Evolutionary conservation across 2,113 vertebrate species (phyloP), one percentile per base, ranked within the genome.

Genomic region (Myotis lucifugus): DNA sequence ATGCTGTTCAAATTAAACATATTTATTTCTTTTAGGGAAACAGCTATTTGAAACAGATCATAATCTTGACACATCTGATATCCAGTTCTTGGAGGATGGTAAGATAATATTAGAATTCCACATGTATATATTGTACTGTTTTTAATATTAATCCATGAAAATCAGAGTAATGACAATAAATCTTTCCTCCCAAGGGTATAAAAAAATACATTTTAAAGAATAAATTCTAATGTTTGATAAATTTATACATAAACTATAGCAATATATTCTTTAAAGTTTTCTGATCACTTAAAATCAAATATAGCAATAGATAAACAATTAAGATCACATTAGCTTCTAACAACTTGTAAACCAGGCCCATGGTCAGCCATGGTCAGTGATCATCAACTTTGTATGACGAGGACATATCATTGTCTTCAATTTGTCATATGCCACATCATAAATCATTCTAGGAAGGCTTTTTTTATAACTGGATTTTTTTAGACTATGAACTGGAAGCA

Each of bases 41-140:
- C 99, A 99, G 93, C 98, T 99, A 3, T 99, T 99, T 98, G 99
- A 99, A 98, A 99, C 85, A 90, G 99, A 99, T 98, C 99, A 99
- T 98, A 99, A 99, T 98, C 99, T 99, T 92, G 99, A 99, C 97
- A 99, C 99, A 2, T 99, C 99, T 54, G 99, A 99, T 93, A 99
- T 99, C 86, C 99, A 99, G 98, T 99, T 99, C 97, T 98, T 99
- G 88, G 99, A 99, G 97, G 99, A 99, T 81, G 99, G 99, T 99
- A 98, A 98, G 85, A 70, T 90, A 77, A 83, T 85, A 40, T 48
- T 93, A 85, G 48, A 94, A 86, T 91, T 96, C 42, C 29, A 81
- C 1, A 0, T 95, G 12, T 79, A 42, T 46, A 9, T 83, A 42
- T 29, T 56, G 0, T 40, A 13, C 40, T 83, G 0, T 46, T 92